Base-by-base conservation (phyloP, 2,888 invertebrate genomes). In the Prosopocoilus inquinatus region DNA sequence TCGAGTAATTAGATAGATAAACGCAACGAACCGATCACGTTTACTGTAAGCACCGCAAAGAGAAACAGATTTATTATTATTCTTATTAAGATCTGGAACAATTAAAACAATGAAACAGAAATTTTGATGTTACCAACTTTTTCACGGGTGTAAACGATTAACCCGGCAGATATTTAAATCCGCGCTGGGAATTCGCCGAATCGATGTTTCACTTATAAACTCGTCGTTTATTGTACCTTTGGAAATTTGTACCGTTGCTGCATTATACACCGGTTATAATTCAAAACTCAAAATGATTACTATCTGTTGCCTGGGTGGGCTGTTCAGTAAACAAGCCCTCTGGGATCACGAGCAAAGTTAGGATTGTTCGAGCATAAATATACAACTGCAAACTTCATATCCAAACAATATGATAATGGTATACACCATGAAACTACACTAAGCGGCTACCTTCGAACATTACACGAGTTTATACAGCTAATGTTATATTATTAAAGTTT, bases 171-270 rank as follows among this genome's bases (percentile, higher is more conserved):
- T 28, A 28, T 28, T 28, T 28, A 28, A 28, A 28, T 28, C 20
- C 20, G 20, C 20, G 20, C 20, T 28, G 20, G 20, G 20, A 28
- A 28, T 41, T 41, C 41, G 15, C 9, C 45, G 50, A 59, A 59
- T 61, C 58, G 57, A 60, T 60, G 54, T 53, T 49, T 59, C 56
- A 41, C 53, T 58, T 55, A 57, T 61, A 61, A 60, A 61, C 56
- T 52, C 60, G 59, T 56, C 58, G 62, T 67, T 67, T 66, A 66
- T 66, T 67, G 67, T 63, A 67, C 66, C 67, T 67, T 64, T 65
- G 67, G 62, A 59, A 57, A 57, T 60, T 58, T 60, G 61, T 58
- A 58, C 58, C 52, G 56, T 59, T 52, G 53, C 59, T 52, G 58
- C 48, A 55, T 47, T 48, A 54, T 55, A 53, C 39, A 53, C 41